A percentile compares a stretch with the other conserved stretches of the same genome.
These are phyloP conservation scores for Columbina picui DNA, from an alignment of 2,113 vertebrate genomes.

Conservation along the genomic window DNA sequence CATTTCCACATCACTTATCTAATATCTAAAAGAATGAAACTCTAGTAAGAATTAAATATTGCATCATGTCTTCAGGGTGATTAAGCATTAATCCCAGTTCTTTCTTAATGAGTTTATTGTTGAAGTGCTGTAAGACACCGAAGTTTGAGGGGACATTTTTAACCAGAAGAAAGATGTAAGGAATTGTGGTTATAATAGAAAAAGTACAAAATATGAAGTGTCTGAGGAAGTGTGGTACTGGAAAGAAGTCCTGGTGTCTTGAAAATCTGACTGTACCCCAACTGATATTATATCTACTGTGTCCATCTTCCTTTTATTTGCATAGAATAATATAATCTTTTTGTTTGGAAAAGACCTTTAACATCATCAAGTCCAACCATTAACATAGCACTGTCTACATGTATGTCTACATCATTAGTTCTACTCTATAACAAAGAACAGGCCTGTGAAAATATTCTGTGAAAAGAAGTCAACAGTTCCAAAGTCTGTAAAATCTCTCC, in stretches of 20 bases:
- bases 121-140: background rate
- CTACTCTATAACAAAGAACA: background rate
- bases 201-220: background rate
- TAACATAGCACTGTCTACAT: too few relatives aligned
- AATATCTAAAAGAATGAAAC: background rate
- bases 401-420: background rate
- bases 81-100: background rate
- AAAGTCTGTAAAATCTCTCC: background rate
- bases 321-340: too few relatives aligned
- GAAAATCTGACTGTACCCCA: background rate
- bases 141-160: background rate
- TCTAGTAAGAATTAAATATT: background rate
- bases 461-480: background rate
- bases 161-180: background rate
- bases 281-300: background rate
- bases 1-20: background rate
- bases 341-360: too few relatives aligned
- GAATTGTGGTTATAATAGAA: accelerated
- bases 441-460: background rate
- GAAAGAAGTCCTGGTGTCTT: background rate
- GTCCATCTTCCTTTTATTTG: background rate
- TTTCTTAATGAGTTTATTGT: background rate
- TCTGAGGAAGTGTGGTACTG: background rate
- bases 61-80: background rate
- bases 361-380: too few relatives aligned